Base-by-base conservation (phyloP, 2,888 invertebrate genomes). In the Eumacrocentrus americanus region DNA sequence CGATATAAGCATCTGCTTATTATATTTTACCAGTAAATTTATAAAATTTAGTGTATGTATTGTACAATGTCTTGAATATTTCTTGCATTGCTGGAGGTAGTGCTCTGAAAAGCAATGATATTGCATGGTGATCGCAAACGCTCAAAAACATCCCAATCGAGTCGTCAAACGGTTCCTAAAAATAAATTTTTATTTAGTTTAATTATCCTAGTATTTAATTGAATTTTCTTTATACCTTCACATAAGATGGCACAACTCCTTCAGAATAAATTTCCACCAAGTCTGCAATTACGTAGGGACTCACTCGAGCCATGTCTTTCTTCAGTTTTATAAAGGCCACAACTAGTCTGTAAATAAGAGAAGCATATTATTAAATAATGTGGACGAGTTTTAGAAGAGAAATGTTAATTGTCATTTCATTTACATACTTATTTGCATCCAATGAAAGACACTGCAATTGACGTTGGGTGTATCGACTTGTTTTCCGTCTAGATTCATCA, bases 21-120 rank as follows among this genome's bases (percentile, higher is more conserved):
- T 71, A 80, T 60, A 80, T 75, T 65, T 79, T 79, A 18, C 80
- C 80, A 23, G 72, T 74, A 50, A 75, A 80, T 67, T 78, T 79
- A 55, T 76, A 69, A 61, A 74, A 79, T 62, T 75, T 78, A 18
- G 71, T 72, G 54, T 76, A 79, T 7, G 67, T 67, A 16, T 74
- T 66, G 52, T 74, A 70, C n/a, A 75, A 71, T 2, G 63, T 67
- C 57, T 75, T 77, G 40, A 79, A 80, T 44, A 79, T 68, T 65
- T 73, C 76, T 60, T 75, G 75, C 54, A 72, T 72, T 0, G 74
- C 68, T 23, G 63, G 9, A 46, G 79, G 73, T 42, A 80, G 55
- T 11, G 72, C 70, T 47, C 80, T 70, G 2, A 69, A 73, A 9
- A 80, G 65, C 22, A 76, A 69, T 34, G 74, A 67, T 34, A 76